Conservation (phyloP, 2,888 invertebrate genomes). For the Arge pagana region DNA sequence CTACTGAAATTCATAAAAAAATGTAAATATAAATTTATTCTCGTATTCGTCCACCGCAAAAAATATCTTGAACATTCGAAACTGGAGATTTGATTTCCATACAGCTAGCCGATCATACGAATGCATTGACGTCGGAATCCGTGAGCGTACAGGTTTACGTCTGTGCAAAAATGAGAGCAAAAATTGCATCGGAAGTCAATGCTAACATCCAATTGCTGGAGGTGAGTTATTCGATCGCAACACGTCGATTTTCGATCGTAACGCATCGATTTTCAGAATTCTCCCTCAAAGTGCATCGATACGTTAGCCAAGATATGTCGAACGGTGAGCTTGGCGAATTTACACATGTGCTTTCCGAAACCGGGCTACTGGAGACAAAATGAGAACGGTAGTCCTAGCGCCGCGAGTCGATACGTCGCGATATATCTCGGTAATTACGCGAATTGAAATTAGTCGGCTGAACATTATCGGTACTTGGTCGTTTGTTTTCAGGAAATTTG, state of each 20-base stretch:
- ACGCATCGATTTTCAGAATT: constrained; percentile 62
- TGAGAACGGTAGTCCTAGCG: constrained; percentile 57
- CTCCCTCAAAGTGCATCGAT: constrained; percentile 72
- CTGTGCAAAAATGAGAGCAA: constrained; percentile 79
- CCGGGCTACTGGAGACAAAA: constrained; percentile 68
- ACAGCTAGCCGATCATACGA: constrained; percentile 67
- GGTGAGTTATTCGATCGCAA: constrained; percentile 56
- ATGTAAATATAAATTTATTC: too few species aligned
- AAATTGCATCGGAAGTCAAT: constrained; percentile 78
- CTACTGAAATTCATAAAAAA: too few species aligned
- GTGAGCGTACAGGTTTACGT: constrained; percentile 79
- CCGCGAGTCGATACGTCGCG: constrained; percentile 70
- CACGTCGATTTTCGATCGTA: background rate
- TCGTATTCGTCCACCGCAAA: too few species aligned
- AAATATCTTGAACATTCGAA: too few species aligned
- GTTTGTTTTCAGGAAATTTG: constrained; percentile 1
- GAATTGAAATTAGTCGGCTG: background rate
- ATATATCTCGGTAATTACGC: constrained; percentile 68
- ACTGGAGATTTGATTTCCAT: too few species aligned
- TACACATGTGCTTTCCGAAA: constrained; percentile 81
- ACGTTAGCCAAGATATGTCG: constrained; percentile 77
- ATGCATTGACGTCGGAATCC: constrained; percentile 62
- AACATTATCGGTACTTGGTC: constrained; percentile 4
- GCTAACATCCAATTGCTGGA: constrained; percentile 76
- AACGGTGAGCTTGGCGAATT: constrained; percentile 77